phyloP scores from a whole-genome alignment of 2,888 invertebrate genomes.

The Phortica okadai region DNA sequence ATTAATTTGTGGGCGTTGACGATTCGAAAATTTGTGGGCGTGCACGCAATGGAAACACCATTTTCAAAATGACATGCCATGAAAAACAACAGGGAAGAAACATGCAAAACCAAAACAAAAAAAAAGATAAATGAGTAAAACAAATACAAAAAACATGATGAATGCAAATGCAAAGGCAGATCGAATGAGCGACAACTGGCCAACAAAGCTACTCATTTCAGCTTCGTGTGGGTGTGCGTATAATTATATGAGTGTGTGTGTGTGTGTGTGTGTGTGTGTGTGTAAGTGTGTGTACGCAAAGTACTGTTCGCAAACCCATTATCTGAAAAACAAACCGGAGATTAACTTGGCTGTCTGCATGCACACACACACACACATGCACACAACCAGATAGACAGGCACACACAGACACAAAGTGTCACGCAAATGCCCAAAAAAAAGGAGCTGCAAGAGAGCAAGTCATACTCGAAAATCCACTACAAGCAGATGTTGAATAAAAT shows the following conservation, averaged over 20 bases:
- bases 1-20: constrained; percentile 66
- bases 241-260: not conserved
- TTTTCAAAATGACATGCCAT: constrained; percentile 42
- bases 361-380: constrained; percentile 23
- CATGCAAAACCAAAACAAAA: constrained; percentile 27
- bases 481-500: constrained; percentile 66
- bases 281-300: constrained; percentile 33
- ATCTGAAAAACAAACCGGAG: constrained; percentile 71
- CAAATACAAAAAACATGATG: constrained; percentile 1
- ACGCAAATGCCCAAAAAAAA: constrained; percentile 10
- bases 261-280: not conserved
- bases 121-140: constrained; percentile 1
- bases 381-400: constrained; percentile 31
- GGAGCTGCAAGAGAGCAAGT: constrained; percentile 45
- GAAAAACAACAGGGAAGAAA: constrained; percentile 37
- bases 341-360: constrained; percentile 69
- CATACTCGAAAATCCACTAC: constrained; percentile 46
- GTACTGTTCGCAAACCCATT: constrained; percentile 70
- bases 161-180: constrained; percentile 15
- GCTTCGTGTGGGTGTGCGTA: constrained; percentile 24
- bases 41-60: constrained; percentile 60
- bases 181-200: constrained; percentile 25
- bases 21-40: constrained; percentile 63
- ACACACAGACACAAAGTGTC: constrained; percentile 3
- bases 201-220: constrained; percentile 22